These are phyloP conservation scores for Limonius californicus DNA, from an alignment of 1,140 invertebrate genomes.

Conservation along the genomic window DNA sequence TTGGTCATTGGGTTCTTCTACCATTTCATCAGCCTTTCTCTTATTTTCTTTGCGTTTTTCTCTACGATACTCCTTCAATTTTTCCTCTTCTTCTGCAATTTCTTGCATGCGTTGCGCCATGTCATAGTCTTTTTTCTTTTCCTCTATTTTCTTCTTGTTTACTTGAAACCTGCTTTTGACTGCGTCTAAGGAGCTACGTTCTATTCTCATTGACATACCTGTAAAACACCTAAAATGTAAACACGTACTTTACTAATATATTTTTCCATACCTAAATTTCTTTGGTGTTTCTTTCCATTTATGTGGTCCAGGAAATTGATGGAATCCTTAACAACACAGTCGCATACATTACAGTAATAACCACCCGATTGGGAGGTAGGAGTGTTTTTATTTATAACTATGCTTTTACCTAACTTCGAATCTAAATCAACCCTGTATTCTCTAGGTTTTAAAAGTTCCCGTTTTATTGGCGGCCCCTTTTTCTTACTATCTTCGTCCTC, in stretches of 20 bases:
- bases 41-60: conserved; percentile 90
- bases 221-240: no score
- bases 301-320: conserved; percentile 99
- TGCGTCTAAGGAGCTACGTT: conserved; percentile 92
- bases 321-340: conserved; percentile 99
- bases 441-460: conserved; percentile 87
- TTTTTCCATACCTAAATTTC: conserved; percentile 74
- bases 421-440: conserved; percentile 98
- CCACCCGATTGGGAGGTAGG: conserved; percentile 95
- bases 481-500: conserved; percentile 57
- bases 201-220: conserved; percentile 99
- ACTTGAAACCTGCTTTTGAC: conserved; percentile 90
- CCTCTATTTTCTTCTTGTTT: conserved; percentile 93
- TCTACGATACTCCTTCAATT: conserved; percentile 86
- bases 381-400: conserved; percentile 97
- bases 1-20: conserved; percentile 57
- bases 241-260: no score
- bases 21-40: conserved; percentile 73
- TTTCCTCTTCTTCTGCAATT: conserved; percentile 95
- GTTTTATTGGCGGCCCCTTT: conserved; percentile 74
- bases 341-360: conserved; percentile 99
- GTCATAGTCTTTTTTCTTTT: conserved; percentile 96
- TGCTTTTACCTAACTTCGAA: conserved; percentile 94
- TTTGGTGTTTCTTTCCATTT: conserved; percentile 99
- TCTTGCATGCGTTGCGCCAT: conserved; percentile 87